Base-by-base conservation (phyloP, 1,140 invertebrate species). In the Diachasmimorpha longicaudata region DNA sequence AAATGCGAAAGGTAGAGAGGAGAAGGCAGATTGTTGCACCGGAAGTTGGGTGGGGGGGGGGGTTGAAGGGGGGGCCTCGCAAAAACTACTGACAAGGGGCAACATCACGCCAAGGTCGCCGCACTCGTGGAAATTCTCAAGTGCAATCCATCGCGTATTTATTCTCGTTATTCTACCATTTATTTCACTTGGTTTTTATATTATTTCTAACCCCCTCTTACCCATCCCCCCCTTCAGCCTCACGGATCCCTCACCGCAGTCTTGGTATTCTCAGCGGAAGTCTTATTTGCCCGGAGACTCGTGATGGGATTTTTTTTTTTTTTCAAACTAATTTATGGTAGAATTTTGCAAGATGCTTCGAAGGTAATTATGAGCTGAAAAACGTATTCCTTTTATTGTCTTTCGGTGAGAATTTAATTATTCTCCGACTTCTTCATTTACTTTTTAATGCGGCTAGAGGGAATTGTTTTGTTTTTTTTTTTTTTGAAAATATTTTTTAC, bases 121-220 rank as follows among this genome's bases (percentile, higher is more conserved):
- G 77, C 72, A 74, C 77, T 78, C 77, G 72, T 78, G 77, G 77
- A 78, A 78, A 78, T 71, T 78, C 77, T 74, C 74, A 70, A 68
- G 36, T 68, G 66, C 66, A 68, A 68, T 68, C 23, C 63, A 67
- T 48, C 23, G 70, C 46, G 31, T n/a, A 72, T 23, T 52, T 73
- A 55, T 55, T 63, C 71, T 73, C 58, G n/a, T 69, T 72, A 69
- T 69, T 71, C 42, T 25, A 37, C 36, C 37, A 31, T 70, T 55
- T 19, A 48, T 70, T 21, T 37, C 67, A 52, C 39, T 39, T 25
- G 2, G 67, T 70, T 52, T 66, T 36, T 46, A 23, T 37, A 16
- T 23, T 23, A 48, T 74, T 71, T 23, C 72, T 68, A 46, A 25
- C 25, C 68, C 74, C 44, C 74, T 23, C 16, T 73, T 66, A 42